Percentiles rank a stretch among this genome's conserved stretches.
Evolutionary conservation across 2,797 vertebrate genomes (phyloP).

Genomic region (Chromis chromis): DNA sequence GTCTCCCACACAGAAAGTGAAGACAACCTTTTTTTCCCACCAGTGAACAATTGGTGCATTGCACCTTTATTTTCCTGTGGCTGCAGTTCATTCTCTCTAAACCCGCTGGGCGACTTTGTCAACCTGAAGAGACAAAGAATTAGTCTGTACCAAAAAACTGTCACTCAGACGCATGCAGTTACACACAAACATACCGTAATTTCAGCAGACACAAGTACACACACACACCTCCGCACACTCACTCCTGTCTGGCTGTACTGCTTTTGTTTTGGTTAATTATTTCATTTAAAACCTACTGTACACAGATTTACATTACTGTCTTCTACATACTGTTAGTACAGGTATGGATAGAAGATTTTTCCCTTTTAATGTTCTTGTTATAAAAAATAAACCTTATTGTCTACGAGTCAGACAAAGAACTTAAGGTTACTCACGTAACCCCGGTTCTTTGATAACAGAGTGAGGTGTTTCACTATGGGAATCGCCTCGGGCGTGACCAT

Average conservation of each 20-base stretch:
- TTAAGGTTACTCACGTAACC: too few species aligned
- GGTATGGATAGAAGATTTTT: too few species aligned
- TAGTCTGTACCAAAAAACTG: conserved; percentile 14
- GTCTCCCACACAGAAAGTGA: conserved; percentile 23
- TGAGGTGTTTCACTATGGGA: too few species aligned
- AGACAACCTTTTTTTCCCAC: conserved; percentile 35
- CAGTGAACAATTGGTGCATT: conserved; percentile 18
- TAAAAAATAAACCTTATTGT: not conserved
- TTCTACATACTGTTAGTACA: too few species aligned
- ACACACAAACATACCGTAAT: not conserved
- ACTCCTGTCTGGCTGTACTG: not conserved
- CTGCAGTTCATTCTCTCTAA: conserved; percentile 45
- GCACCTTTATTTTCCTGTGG: conserved; percentile 23
- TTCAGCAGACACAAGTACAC: not conserved
- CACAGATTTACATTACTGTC: too few species aligned
- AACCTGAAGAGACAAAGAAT: conserved; percentile 43
- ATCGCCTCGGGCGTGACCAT: too few species aligned
- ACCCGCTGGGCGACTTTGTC: conserved; percentile 57
- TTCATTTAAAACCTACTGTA: too few species aligned
- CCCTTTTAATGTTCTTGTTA: not conserved
- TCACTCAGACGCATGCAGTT: not conserved
- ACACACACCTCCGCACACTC: not conserved
- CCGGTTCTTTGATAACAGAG: too few species aligned
- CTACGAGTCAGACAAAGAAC: not conserved
- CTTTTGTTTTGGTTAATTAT: too few species aligned